Evolutionary conservation across 2,888 invertebrate species (phyloP), one percentile per base, ranked within the genome.

Genomic region (Thecophora atra): DNA sequence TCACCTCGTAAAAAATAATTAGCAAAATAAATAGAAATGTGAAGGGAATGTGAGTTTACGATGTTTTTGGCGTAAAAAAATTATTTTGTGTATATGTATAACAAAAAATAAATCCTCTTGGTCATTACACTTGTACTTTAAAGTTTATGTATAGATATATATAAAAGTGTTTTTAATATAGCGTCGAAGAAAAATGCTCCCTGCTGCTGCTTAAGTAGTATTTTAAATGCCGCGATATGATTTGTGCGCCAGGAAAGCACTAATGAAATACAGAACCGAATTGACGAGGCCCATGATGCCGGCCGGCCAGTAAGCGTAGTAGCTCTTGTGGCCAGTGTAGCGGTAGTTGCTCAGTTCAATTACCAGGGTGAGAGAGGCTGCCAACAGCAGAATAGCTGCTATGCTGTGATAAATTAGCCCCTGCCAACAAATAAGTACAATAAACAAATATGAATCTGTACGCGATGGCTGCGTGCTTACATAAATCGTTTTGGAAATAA

Each of bases 401-500:
- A 93, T 86, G 11, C 91, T 89, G 79, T 96, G 95, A 81, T 94
- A 96, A 75, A 95, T 88, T 70, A 94, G 89, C 89, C 95, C 95
- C 95, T 95, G 87, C 60, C 73, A 76, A 58, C 2, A 37, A 37
- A 37, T 37, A 30, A 19, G 51, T 58, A 19, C 7, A 67, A 7
- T 73, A 30, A 6, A 30, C 4, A 6, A 30, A 30, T n/a, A 52
- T 52, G 4, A 54, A 28, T 13, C 26, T 28, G 56, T 28, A 52
- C 58, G 2, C 37, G 56, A 63, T 52, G 37, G 15, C 17, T 51
- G 63, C 8, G 19, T 60, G 79, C 85, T 84, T 77, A 86, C 86
- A 74, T 85, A 86, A 72, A 86, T 86, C 21, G 86, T 95, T 88
- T 95, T 95, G 1, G 94, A 90, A 79, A 96, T 91, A 78, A 95